These are phyloP conservation scores for Lepidurus couesii DNA, from an alignment of 1,140 invertebrate species.

Conservation along the genomic window DNA sequence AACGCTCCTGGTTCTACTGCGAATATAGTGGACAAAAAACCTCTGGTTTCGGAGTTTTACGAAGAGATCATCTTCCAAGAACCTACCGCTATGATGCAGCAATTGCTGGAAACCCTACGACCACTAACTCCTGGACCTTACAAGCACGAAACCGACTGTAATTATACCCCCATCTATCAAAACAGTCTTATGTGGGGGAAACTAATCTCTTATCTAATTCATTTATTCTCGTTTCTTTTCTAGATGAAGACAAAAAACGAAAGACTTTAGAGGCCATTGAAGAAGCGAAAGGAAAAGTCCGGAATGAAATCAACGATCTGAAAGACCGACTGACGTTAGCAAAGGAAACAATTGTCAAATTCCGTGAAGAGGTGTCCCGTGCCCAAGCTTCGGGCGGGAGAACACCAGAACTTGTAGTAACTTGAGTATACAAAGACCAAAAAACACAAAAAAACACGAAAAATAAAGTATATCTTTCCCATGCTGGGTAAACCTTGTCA, in stretches of 20 bases:
- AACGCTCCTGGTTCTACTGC: constrained; percentile 57
- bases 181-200: constrained; percentile 20
- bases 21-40: constrained; percentile 61
- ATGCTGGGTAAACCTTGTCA: neutral
- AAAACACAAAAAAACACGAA: neutral
- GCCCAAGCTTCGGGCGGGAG: constrained; percentile 39
- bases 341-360: constrained; percentile 81
- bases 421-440: constrained; percentile 19
- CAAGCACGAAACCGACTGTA: constrained; percentile 88
- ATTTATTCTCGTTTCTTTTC: constrained; percentile 45
- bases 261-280: constrained; percentile 70
- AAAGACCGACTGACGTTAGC: constrained; percentile 83
- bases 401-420: constrained; percentile 24
- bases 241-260: constrained; percentile 87
- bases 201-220: constrained; percentile 29
- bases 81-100: constrained; percentile 87
- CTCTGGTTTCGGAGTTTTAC: constrained; percentile 87
- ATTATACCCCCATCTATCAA: constrained; percentile 39
- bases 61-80: constrained; percentile 97
- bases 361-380: constrained; percentile 79
- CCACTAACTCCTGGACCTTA: constrained; percentile 66
- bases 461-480: constrained; percentile 4
- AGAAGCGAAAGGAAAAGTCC: constrained; percentile 74
- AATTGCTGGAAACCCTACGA: constrained; percentile 65
- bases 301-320: constrained; percentile 72